Conservation (phyloP, 2,113 vertebrate genomes). For the Xenus cinereus region DNA sequence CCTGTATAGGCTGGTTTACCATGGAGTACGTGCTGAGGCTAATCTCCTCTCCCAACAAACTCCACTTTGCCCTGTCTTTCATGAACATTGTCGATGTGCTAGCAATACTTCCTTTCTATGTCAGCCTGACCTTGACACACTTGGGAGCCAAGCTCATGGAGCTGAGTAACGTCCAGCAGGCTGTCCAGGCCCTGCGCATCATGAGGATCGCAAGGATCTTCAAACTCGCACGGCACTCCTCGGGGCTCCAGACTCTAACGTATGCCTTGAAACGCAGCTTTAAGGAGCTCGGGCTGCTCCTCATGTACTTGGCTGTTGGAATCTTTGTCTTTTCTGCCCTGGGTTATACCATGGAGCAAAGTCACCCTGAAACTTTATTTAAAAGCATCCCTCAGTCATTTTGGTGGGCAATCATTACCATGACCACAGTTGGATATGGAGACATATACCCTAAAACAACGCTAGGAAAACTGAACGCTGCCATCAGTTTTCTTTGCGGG, state of each 20-base stretch:
- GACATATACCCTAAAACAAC: conserved; percentile 98
- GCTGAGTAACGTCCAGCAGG: conserved; percentile 91
- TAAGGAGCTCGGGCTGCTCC: conserved; percentile 91
- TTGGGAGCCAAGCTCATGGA: conserved; percentile 92
- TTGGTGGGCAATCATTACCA: conserved; percentile 99
- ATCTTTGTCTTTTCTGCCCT: conserved; percentile 97
- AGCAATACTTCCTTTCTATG: conserved; percentile 93
- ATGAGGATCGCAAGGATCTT: conserved; percentile 93
- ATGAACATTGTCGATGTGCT: conserved; percentile 95
- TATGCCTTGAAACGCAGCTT: conserved; percentile 94
- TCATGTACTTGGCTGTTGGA: conserved; percentile 96
- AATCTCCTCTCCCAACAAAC: conserved; percentile 88
- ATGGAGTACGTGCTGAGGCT: conserved; percentile 90
- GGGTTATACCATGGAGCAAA: conserved; percentile 95
- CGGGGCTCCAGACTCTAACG: conserved; percentile 92
- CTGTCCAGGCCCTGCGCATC: conserved; percentile 91
- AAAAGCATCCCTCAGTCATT: conserved; percentile 97
- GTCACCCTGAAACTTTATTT: conserved; percentile 95
- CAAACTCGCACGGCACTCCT: conserved; percentile 94
- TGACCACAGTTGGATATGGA: conserved; percentile 97
- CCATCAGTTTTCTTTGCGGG: conserved; percentile 95
- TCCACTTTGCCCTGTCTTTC: conserved; percentile 88
- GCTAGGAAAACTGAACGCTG: conserved; percentile 93
- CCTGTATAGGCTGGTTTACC: conserved; percentile 95
- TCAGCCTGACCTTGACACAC: conserved; percentile 88